Evolutionary conservation across 2,113 vertebrate species (phyloP).

Genomic region (Zingel zingel): DNA sequence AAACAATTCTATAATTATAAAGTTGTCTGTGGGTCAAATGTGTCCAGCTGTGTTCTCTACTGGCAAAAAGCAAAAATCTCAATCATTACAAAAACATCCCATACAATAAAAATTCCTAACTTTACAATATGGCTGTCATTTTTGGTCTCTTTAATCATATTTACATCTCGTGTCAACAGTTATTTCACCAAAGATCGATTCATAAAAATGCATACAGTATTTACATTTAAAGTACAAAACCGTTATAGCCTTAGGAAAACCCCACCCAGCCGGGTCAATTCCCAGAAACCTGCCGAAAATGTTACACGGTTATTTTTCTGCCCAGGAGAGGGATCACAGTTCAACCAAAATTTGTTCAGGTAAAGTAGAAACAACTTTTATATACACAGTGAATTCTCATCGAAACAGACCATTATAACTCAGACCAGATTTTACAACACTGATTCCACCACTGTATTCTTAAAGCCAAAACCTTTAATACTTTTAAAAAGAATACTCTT

Average conservation of each 20-base stretch:
- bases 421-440: neutral
- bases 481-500: neutral
- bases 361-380: constrained; percentile 6
- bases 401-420: neutral
- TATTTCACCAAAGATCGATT: neutral
- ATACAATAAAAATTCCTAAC: neutral
- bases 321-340: neutral
- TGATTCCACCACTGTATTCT: neutral
- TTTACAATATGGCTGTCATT: constrained; percentile 52
- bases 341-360: neutral
- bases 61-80: constrained; percentile 22
- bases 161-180: constrained; percentile 11
- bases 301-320: neutral
- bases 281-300: neutral
- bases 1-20: constrained; percentile 10
- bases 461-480: neutral
- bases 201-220: neutral
- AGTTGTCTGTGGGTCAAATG: neutral
- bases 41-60: constrained; percentile 28
- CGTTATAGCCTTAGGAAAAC: constrained; percentile 1
- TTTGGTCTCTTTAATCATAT: constrained; percentile 58
- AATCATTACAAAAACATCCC: constrained; percentile 18
- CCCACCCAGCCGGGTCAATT: neutral
- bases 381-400: neutral
- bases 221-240: constrained; percentile 46